These are phyloP conservation scores for Steatocranus sp. DNA, from an alignment of 2,797 vertebrate species.

Conservation along the genomic window DNA sequence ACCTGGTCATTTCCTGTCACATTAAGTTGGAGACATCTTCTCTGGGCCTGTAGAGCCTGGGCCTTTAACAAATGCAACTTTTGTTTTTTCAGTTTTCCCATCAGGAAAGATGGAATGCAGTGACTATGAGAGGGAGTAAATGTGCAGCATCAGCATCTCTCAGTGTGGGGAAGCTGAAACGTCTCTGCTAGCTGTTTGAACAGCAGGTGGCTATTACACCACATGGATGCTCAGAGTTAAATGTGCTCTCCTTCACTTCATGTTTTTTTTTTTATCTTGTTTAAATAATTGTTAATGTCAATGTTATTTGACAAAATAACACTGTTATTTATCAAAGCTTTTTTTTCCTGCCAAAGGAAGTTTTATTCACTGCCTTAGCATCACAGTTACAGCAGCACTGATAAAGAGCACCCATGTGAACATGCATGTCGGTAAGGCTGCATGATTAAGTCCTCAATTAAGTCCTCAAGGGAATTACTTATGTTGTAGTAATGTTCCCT, in stretches of 20 bases:
- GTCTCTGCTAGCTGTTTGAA: slow-evolving; percentile 50
- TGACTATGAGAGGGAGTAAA: slow-evolving; percentile 41
- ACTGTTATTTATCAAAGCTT: slow-evolving; percentile 10
- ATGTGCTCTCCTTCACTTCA: slow-evolving; percentile 34
- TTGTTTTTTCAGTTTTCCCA: slow-evolving; percentile 46
- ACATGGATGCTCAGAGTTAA: slow-evolving; percentile 62
- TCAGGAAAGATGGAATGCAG: slow-evolving; percentile 61
- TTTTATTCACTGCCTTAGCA: neutral
- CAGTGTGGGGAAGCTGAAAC: slow-evolving; percentile 47
- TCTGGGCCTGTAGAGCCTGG: neutral
- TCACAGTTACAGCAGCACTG: neutral
- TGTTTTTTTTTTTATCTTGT: slow-evolving; percentile 2
- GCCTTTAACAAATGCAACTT: slow-evolving; percentile 35
- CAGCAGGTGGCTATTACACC: slow-evolving; percentile 46
- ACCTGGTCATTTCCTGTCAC: slow-evolving; percentile 24
- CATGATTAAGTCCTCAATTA: slow-evolving; percentile 45
- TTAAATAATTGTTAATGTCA: slow-evolving; percentile 26
- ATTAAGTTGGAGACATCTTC: slow-evolving; percentile 17
- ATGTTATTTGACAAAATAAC: slow-evolving; percentile 6
- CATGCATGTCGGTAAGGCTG: neutral
- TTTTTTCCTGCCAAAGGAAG: neutral
- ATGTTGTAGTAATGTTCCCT: slow-evolving; percentile 38
- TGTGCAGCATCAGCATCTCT: slow-evolving; percentile 62
- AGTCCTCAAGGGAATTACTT: slow-evolving; percentile 38
- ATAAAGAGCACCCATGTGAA: slow-evolving; percentile 1